Conservation (phyloP, 1,140 invertebrate genomes). For the Neodiprion lecontei region DNA sequence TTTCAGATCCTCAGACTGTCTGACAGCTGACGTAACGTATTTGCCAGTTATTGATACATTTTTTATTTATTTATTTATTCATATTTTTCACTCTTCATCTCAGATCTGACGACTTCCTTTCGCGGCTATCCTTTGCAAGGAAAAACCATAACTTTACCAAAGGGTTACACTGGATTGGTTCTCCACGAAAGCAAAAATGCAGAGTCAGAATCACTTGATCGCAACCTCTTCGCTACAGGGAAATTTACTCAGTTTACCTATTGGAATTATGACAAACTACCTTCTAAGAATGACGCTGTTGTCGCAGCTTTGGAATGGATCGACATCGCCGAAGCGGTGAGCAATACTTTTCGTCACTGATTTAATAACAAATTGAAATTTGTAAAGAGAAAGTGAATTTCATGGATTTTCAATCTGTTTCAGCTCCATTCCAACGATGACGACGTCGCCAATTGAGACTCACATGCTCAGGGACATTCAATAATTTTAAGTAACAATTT, state of each 20-base stretch:
- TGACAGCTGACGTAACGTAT: constrained; percentile 11
- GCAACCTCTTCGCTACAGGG: constrained; percentile 68
- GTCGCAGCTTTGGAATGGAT: constrained; percentile 76
- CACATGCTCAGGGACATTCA: constrained; percentile 27
- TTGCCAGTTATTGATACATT: neutral
- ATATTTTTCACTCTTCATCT: constrained; percentile 27
- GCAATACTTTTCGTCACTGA: constrained; percentile 39
- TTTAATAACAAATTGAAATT: neutral
- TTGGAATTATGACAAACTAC: constrained; percentile 83
- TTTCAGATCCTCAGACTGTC: neutral
- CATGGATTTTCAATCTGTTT: neutral
- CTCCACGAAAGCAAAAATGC: constrained; percentile 70
- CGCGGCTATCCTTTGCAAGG: constrained; percentile 75
- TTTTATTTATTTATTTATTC: constrained; percentile 3
- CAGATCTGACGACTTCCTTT: constrained; percentile 67
- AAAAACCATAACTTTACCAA: constrained; percentile 65
- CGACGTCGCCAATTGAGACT: neutral
- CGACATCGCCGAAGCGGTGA: constrained; percentile 77
- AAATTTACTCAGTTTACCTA: constrained; percentile 72
- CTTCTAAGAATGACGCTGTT: constrained; percentile 73
- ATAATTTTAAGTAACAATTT: constrained; percentile 20
- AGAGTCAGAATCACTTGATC: constrained; percentile 64
- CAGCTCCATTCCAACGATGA: constrained; percentile 38
- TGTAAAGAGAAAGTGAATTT: neutral
- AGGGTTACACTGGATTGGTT: constrained; percentile 71